Conservation (phyloP, 2,888 invertebrate species). For the Augochlorella aurata region DNA sequence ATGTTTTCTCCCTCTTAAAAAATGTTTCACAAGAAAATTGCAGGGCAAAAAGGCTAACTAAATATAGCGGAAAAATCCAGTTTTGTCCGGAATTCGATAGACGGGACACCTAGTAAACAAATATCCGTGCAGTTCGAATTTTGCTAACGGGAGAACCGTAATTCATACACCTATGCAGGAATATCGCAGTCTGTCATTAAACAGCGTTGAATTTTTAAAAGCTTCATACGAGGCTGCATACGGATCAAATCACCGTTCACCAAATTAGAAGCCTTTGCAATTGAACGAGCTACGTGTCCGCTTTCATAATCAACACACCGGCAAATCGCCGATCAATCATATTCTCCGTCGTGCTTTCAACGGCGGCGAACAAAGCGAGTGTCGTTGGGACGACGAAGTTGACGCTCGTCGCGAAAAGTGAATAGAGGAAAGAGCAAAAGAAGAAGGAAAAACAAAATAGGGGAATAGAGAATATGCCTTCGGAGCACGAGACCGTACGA, state of each 20-base stretch:
- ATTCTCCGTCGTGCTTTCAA: constrained; percentile 1
- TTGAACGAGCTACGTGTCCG: neutral
- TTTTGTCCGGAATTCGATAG: too few relatives aligned
- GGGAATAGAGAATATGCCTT: neutral
- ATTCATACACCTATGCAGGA: neutral
- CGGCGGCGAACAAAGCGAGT: constrained; percentile 5
- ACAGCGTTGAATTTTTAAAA: neutral
- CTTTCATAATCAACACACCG: neutral
- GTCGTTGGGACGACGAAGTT: constrained; percentile 2
- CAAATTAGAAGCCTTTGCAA: constrained; percentile 3
- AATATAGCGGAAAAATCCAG: too few relatives aligned
- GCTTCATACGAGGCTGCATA: neutral
- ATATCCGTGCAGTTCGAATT: neutral
- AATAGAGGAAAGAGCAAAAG: neutral
- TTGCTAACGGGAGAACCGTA: neutral
- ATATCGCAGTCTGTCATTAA: neutral
- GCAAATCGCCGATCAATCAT: constrained; percentile 26
- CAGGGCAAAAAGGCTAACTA: too few relatives aligned
- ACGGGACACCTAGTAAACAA: too few relatives aligned
- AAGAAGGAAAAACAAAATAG: neutral
- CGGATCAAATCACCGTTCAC: neutral
- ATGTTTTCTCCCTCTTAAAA: too few relatives aligned
- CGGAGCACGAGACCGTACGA: constrained; percentile 9
- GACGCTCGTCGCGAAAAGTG: neutral
- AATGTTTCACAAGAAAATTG: too few relatives aligned